A percentile compares a stretch with the other conserved stretches of the same genome.
These are phyloP conservation scores for Cryptocephalus moraei DNA, from an alignment of 2,888 invertebrate species.

Conservation along the genomic window DNA sequence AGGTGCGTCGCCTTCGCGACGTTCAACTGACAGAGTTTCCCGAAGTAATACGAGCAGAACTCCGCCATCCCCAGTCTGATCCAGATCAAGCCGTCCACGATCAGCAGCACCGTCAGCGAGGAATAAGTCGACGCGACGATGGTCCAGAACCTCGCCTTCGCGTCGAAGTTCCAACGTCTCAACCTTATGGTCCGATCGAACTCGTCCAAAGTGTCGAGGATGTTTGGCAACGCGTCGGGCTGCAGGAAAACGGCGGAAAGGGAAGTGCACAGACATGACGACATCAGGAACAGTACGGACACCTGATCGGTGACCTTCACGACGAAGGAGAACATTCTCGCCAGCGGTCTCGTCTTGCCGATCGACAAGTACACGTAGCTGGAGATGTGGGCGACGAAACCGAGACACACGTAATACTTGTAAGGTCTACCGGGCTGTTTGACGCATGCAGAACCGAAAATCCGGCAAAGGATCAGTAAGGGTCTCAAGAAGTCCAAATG, in stretches of 20 bases:
- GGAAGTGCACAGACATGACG: neutral
- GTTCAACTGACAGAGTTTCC: neutral
- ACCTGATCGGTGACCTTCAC: neutral
- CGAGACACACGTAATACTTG: neutral
- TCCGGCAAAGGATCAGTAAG: neutral
- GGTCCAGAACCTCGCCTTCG: too few relatives aligned
- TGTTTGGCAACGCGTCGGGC: neutral
- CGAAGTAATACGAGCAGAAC: conserved; percentile 1
- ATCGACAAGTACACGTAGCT: neutral
- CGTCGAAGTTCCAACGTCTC: neutral
- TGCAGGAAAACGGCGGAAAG: neutral
- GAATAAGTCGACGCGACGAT: too few relatives aligned
- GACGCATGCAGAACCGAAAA: neutral
- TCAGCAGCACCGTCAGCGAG: neutral
- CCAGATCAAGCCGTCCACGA: neutral
- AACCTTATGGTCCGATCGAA: neutral
- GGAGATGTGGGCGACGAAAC: neutral
- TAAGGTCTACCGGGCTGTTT: neutral
- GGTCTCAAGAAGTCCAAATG: neutral
- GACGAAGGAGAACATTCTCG: neutral
- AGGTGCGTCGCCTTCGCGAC: neutral
- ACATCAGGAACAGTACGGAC: neutral
- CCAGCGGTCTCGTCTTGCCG: neutral
- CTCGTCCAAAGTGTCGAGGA: neutral
- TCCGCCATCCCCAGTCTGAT: neutral